Percentiles rank a stretch among this genome's conserved stretches.
Evolutionary conservation across 2,797 vertebrate species (phyloP).

Genomic region (Arvicola amphibius): DNA sequence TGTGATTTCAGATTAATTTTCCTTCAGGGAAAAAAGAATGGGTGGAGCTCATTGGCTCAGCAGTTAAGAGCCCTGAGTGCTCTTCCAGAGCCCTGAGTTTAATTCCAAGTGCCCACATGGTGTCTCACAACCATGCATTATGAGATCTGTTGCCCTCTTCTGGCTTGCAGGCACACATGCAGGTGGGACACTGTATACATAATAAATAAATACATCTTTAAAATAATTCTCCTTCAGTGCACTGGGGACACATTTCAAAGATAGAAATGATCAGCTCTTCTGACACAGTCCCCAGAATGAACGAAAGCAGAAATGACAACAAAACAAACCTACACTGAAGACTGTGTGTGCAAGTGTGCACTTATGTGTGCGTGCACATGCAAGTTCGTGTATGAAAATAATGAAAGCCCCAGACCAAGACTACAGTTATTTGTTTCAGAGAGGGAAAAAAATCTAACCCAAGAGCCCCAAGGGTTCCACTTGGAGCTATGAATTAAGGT

Average conservation of each 20-base stretch:
- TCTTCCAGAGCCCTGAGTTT: too few species aligned
- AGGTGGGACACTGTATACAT: too few species aligned
- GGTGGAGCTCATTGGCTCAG: too few species aligned
- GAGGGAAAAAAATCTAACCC: background rate
- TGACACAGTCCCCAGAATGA: background rate
- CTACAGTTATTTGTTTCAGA: background rate
- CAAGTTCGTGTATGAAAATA: background rate
- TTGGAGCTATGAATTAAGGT: background rate
- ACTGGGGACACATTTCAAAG: background rate
- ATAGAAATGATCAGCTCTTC: background rate
- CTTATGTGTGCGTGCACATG: too few species aligned
- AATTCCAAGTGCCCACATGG: too few species aligned
- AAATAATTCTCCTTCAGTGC: background rate
- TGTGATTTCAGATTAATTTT: conserved; percentile 4
- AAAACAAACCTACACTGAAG: background rate
- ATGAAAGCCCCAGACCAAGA: background rate
- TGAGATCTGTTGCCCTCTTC: too few species aligned
- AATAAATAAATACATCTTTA: too few species aligned
- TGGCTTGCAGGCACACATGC: too few species aligned
- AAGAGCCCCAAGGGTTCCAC: too few species aligned
- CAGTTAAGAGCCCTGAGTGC: too few species aligned
- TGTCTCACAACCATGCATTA: too few species aligned
- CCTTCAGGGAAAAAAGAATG: background rate
- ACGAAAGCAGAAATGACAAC: conserved; percentile 9
- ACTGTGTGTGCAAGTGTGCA: background rate